Base-by-base conservation (phyloP, 2,888 invertebrate genomes). In the Nemoura dubitans region DNA sequence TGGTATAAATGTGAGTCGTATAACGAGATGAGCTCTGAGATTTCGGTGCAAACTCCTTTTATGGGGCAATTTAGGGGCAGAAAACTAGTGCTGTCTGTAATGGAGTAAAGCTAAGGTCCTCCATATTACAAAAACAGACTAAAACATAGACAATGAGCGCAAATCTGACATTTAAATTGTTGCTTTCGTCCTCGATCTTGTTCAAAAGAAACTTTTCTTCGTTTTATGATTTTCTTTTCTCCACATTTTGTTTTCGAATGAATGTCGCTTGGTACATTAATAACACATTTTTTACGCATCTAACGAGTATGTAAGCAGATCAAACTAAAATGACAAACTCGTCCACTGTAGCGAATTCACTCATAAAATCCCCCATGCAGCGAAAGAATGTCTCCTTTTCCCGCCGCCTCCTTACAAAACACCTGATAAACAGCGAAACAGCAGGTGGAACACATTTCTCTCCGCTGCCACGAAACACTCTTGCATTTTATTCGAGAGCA, bases 341-440 rank as follows among this genome's bases (percentile, higher is more conserved):
- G 59, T 59, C 59, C 59, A 59, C 16, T 59, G 59, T 59, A 59
- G 59, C 59, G 59, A 59, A 59, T 59, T 59, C 59, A 59, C 59
- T 59, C 59, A 59, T 59, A 59, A 59, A 59, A 59, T 59, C 59
- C 59, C 59, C 59, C 59, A 59, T 59, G 59, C 59, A 59, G 59
- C 59, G 59, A 59, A 59, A 21, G 59, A 59, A 59, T 59, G 59
- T 59, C 59, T 59, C 1, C 59, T 7, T 59, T 14, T 59, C 14
- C 59, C 21, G 59, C 21, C 59, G 59, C 59, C 59, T 21, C 59
- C 36, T 36, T 36, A 3, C 59, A 59, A 59, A 59, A 59, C 59
- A 59, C 59, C 59, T 59, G 3, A 59, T 59, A 59, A 59, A 59
- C 59, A 59, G 59, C 59, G 14, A 59, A 59, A 59, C 59, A 59